phyloP scores from a whole-genome alignment of 1,140 invertebrate genomes.

The Drosophila rufa region DNA sequence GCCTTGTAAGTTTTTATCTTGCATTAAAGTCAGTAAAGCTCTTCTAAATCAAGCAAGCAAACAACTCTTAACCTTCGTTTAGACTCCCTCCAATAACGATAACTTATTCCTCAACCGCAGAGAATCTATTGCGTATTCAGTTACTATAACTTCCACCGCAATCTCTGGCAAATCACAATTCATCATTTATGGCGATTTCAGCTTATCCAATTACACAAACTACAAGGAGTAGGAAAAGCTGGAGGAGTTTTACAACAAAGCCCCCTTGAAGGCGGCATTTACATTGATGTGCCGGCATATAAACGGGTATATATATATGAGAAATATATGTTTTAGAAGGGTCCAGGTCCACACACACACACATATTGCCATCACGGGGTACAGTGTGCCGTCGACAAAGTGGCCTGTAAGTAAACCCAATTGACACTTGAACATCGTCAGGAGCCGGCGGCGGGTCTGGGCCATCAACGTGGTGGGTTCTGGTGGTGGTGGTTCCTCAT shows the following conservation, averaged over 20 bases:
- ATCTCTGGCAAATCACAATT: slow-evolving; percentile 44
- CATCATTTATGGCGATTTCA: slow-evolving; percentile 38
- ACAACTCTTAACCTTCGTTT: neutral
- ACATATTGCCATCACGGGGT: neutral
- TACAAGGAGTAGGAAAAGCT: neutral
- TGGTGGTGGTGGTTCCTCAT: slow-evolving; percentile 37
- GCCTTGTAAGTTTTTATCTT: neutral
- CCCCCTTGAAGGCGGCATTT: slow-evolving; percentile 38
- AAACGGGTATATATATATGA: slow-evolving; percentile 2
- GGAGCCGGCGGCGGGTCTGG: slow-evolving; percentile 46
- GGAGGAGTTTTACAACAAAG: slow-evolving; percentile 18
- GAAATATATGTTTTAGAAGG: slow-evolving; percentile 24
- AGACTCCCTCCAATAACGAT: neutral
- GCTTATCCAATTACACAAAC: slow-evolving; percentile 52
- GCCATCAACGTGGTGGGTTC: slow-evolving; percentile 48
- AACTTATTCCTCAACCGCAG: neutral
- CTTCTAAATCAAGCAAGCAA: neutral
- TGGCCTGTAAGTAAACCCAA: slow-evolving; percentile 76
- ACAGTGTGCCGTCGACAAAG: slow-evolving; percentile 64
- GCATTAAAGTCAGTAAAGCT: neutral
- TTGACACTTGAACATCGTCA: slow-evolving; percentile 74
- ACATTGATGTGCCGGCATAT: slow-evolving; percentile 42
- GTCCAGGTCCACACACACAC: slow-evolving; percentile 27
- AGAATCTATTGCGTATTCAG: slow-evolving; percentile 31
- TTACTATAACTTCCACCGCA: slow-evolving; percentile 38